Evolutionary conservation across 2,113 vertebrate species (phyloP).

Genomic region (Pelmatolapia mariae): DNA sequence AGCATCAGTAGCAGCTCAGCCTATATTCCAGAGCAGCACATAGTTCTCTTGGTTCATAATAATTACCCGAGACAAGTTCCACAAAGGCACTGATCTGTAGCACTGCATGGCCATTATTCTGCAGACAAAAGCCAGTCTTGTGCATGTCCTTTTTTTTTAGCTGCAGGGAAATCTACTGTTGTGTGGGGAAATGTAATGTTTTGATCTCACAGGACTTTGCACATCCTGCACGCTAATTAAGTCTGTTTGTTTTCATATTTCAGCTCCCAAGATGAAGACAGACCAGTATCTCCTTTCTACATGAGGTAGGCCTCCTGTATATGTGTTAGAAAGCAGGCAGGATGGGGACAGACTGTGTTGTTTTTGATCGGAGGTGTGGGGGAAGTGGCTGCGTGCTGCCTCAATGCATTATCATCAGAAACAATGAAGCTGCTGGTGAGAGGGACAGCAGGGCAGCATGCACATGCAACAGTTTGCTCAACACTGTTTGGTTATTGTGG

Average conservation of each 20-base stretch:
- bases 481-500: not conserved
- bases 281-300: slow-evolving; percentile 89
- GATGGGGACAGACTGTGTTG: not conserved
- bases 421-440: slow-evolving; percentile 34
- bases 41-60: slow-evolving; percentile 42
- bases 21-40: slow-evolving; percentile 9
- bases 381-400: slow-evolving; percentile 4
- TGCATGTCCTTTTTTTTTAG: slow-evolving; percentile 36
- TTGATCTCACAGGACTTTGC: not conserved
- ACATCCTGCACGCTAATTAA: not conserved
- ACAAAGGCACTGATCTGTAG: slow-evolving; percentile 53
- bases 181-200: not conserved
- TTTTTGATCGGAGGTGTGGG: slow-evolving; percentile 27
- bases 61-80: slow-evolving; percentile 57
- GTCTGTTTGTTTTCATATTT: slow-evolving; percentile 33
- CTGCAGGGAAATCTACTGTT: not conserved
- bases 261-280: slow-evolving; percentile 85
- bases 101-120: slow-evolving; percentile 55
- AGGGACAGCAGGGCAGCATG: not conserved
- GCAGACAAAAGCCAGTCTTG: slow-evolving; percentile 58
- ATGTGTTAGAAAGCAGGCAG: not conserved
- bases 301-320: slow-evolving; percentile 76
- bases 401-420: slow-evolving; percentile 29
- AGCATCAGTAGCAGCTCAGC: not conserved
- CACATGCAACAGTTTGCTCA: slow-evolving; percentile 30